These are phyloP conservation scores for Rhinogobius similis DNA, from an alignment of 2,113 vertebrate genomes.

Conservation along the genomic window DNA sequence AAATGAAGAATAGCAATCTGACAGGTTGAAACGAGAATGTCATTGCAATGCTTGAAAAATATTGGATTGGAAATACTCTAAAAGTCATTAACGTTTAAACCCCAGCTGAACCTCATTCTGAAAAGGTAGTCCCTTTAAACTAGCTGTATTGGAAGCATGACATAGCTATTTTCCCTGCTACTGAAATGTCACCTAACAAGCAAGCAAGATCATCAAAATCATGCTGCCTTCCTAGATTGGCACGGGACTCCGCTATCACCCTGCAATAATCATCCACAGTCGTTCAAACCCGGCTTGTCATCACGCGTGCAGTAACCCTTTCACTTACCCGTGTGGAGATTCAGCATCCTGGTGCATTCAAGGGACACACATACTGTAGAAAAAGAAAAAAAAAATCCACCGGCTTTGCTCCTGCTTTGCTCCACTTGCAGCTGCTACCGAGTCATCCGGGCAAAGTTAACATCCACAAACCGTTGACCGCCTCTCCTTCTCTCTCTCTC, in stretches of 20 bases:
- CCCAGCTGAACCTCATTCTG: no score
- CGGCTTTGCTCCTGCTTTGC: constrained; percentile 33
- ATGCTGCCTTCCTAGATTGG: neutral
- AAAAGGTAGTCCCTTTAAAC: neutral
- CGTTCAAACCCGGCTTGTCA: neutral
- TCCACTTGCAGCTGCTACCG: constrained; percentile 53
- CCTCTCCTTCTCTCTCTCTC: constrained; percentile 11
- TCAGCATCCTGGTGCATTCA: constrained; percentile 80
- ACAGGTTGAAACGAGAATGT: neutral
- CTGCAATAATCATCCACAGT: neutral
- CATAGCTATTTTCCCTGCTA: neutral
- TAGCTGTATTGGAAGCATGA: neutral
- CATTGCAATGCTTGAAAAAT: neutral
- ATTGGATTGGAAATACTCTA: no score
- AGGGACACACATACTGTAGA: constrained; percentile 57
- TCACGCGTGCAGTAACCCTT: neutral
- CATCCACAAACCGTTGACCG: constrained; percentile 65
- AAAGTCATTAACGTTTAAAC: no score
- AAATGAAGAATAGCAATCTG: neutral
- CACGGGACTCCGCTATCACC: neutral
- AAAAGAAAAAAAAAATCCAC: constrained; percentile 44
- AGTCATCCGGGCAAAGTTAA: constrained; percentile 75
- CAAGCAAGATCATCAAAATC: neutral
- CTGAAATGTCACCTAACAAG: neutral
- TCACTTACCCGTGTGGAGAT: constrained; percentile 77